These are phyloP conservation scores for Leiothrix lutea DNA, from an alignment of 2,113 vertebrate species.

Conservation along the genomic window DNA sequence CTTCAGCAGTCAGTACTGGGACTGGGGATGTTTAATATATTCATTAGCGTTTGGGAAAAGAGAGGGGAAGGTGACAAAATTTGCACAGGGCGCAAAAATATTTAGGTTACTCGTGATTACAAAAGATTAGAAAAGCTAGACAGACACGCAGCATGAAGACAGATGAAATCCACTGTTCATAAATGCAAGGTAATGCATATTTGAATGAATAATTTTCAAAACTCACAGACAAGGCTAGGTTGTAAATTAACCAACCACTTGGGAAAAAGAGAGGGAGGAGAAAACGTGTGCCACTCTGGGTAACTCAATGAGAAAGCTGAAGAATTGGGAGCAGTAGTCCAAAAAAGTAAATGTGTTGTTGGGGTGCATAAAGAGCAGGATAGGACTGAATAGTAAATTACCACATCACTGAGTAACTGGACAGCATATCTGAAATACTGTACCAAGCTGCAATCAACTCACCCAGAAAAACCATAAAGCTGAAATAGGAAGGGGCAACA, in stretches of 20 bases:
- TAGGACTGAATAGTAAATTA: not conserved
- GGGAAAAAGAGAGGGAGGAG: not conserved
- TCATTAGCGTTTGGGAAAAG: not conserved
- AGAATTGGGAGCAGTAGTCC: not conserved
- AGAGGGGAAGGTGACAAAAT: slow-evolving; percentile 50
- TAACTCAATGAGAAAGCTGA: not conserved
- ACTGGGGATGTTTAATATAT: slow-evolving; percentile 18
- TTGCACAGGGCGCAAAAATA: slow-evolving; percentile 46
- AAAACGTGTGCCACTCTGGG: not conserved
- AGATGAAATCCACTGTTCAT: slow-evolving; percentile 52
- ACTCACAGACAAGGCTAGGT: slow-evolving; percentile 10
- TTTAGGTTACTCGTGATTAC: slow-evolving; percentile 43
- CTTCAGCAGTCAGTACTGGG: slow-evolving; percentile 11
- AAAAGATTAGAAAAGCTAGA: slow-evolving; percentile 52
- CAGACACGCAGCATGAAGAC: slow-evolving; percentile 37
- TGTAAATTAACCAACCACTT: slow-evolving; percentile 43
- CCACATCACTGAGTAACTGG: not conserved
- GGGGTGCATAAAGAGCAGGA: not conserved
- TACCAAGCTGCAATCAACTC: not conserved
- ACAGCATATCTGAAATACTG: not conserved
- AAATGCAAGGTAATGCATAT: slow-evolving; percentile 56
- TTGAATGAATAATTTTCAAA: slow-evolving; percentile 60
- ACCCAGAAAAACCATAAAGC: not conserved
- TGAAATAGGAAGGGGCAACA: slow-evolving; percentile 18
- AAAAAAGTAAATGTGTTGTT: not conserved